phyloP scores from a whole-genome alignment of 2,113 vertebrate species.

The Clinocottus analis region DNA sequence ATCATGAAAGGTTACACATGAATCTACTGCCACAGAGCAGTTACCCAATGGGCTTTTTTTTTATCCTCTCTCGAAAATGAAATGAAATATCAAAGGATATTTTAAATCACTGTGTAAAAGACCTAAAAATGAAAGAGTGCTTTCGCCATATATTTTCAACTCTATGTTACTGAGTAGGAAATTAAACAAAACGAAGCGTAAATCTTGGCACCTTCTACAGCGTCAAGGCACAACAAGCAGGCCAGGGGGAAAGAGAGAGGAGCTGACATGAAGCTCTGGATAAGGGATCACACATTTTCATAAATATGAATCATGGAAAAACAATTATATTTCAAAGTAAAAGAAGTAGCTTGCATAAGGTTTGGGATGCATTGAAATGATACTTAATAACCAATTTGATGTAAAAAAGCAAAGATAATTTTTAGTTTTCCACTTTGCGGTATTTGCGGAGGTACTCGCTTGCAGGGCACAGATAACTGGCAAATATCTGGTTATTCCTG shows the following conservation, averaged over 20 bases:
- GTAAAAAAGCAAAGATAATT: neutral
- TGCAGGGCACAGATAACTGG: neutral
- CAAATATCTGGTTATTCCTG: neutral
- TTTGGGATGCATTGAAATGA: neutral
- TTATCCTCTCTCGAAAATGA: conserved; percentile 7
- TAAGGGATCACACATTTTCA: conserved; percentile 24
- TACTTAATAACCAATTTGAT: neutral
- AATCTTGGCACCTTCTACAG: conserved; percentile 23
- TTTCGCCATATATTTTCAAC: conserved; percentile 17
- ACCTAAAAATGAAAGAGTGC: conserved; percentile 9
- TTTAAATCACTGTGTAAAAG: conserved; percentile 17
- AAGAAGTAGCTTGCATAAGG: neutral
- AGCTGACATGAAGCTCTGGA: conserved; percentile 20
- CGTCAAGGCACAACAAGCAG: conserved; percentile 10
- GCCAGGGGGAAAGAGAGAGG: neutral
- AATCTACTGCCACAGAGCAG: neutral
- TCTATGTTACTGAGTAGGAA: conserved; percentile 16
- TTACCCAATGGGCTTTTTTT: conserved; percentile 1
- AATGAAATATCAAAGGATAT: conserved; percentile 21
- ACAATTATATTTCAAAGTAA: conserved; percentile 27
- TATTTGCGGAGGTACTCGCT: neutral
- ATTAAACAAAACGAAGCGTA: conserved; percentile 33
- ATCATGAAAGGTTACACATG: neutral
- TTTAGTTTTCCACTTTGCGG: conserved; percentile 12
- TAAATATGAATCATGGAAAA: conserved; percentile 46